phyloP scores from a whole-genome alignment of 2,797 vertebrate species.

The Psittacula derbiana region DNA sequence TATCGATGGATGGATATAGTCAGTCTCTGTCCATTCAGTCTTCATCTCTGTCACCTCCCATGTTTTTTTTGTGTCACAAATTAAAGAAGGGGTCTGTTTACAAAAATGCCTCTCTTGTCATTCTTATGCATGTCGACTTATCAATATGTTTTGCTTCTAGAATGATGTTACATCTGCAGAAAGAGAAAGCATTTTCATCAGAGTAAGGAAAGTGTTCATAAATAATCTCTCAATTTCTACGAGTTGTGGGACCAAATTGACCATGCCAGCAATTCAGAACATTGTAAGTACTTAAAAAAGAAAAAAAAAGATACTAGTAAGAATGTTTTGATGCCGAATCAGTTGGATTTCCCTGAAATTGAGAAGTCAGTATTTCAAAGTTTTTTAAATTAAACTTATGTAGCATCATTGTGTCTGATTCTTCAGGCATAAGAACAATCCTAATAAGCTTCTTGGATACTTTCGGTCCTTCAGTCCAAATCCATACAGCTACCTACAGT shows the following conservation, averaged over 20 bases:
- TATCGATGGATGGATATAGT: slow-evolving; percentile 32
- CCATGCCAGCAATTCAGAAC: background rate
- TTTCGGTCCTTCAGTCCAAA: background rate
- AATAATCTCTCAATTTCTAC: background rate
- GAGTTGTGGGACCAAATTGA: background rate
- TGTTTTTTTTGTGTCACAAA: background rate
- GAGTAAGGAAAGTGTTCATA: background rate
- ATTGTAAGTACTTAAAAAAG: background rate
- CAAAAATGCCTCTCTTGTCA: background rate
- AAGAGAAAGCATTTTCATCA: background rate
- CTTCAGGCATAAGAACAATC: background rate
- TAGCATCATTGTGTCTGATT: background rate
- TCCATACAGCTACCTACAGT: background rate
- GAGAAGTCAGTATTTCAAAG: background rate
- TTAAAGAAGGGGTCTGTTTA: slow-evolving; percentile 31
- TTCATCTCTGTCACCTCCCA: background rate
- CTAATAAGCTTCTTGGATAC: background rate
- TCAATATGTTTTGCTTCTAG: background rate
- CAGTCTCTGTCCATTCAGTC: slow-evolving; percentile 36
- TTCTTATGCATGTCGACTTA: background rate
- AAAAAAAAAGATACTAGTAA: background rate
- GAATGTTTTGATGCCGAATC: background rate
- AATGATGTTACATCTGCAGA: background rate
- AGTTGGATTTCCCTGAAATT: background rate
- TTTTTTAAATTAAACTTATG: background rate